Evolutionary conservation across 1,140 invertebrate genomes (phyloP).

Genomic region (Ostrea denselamellosa): DNA sequence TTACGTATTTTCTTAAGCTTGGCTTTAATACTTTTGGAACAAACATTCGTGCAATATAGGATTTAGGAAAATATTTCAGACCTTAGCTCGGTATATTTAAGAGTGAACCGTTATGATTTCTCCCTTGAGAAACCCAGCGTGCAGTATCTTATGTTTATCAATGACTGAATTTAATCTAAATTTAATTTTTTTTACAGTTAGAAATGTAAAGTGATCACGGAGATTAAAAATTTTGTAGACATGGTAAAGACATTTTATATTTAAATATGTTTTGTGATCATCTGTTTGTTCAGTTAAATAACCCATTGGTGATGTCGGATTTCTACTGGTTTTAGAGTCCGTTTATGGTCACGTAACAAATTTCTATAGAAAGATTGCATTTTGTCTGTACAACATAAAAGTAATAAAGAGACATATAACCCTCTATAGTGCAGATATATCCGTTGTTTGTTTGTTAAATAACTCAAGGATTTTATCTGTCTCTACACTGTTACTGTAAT

Average conservation of each 20-base stretch:
- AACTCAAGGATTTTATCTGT: no score
- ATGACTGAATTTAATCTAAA: background rate
- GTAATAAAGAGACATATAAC: background rate
- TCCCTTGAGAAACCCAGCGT: background rate
- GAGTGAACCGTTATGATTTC: background rate
- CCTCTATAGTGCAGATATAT: no score
- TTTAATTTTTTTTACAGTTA: background rate
- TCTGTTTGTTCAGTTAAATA: background rate
- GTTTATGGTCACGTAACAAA: background rate
- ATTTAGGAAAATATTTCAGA: background rate
- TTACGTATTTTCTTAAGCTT: constrained; percentile 5
- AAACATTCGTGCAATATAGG: background rate
- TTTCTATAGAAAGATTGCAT: background rate
- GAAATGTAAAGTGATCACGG: background rate
- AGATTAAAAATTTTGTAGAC: background rate
- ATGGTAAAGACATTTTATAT: background rate
- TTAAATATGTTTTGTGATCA: background rate
- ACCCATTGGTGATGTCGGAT: background rate
- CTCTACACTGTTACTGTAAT: no score
- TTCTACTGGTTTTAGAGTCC: background rate
- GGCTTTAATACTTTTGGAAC: background rate
- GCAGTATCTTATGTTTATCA: no score
- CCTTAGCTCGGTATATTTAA: background rate
- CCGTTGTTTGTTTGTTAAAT: no score
- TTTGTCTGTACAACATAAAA: background rate